A percentile compares a stretch with the other conserved stretches of the same genome.
phyloP scores from a whole-genome alignment of 1,140 invertebrate genomes.

The Drosophila kohkoa region DNA sequence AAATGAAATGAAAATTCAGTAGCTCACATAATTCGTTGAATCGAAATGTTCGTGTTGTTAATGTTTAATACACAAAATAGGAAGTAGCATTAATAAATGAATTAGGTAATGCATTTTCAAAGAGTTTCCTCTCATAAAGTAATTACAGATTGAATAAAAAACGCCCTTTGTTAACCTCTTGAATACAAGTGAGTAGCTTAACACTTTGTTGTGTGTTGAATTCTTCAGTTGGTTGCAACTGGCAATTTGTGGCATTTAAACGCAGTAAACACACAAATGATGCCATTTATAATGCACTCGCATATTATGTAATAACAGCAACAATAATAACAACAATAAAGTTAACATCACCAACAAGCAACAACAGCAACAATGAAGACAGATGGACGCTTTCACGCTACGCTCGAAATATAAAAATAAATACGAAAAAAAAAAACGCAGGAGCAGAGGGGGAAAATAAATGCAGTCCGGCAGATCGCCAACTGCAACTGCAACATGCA shows the following conservation, averaged over 20 bases:
- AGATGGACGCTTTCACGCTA: constrained; percentile 67
- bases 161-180: constrained; percentile 1
- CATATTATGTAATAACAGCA: constrained; percentile 41
- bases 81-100: too few species aligned
- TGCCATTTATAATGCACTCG: constrained; percentile 64
- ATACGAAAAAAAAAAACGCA: constrained; percentile 30
- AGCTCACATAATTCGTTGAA: too few species aligned
- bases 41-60: too few species aligned
- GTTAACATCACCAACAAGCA: not conserved
- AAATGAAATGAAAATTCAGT: too few species aligned
- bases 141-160: not conserved
- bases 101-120: not conserved
- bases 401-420: constrained; percentile 69
- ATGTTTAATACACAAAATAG: too few species aligned
- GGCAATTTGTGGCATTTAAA: constrained; percentile 25
- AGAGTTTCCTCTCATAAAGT: not conserved
- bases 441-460: constrained; percentile 28
- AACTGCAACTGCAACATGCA: constrained; percentile 21
- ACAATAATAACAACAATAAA: constrained; percentile 10
- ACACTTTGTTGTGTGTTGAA: not conserved
- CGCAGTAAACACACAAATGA: constrained; percentile 49
- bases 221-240: constrained; percentile 14
- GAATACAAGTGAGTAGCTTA: not conserved
- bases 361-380: constrained; percentile 13
- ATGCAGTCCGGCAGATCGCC: constrained; percentile 57